phyloP scores from a whole-genome alignment of 2,113 vertebrate species.

The Atrichornis clamosus region DNA sequence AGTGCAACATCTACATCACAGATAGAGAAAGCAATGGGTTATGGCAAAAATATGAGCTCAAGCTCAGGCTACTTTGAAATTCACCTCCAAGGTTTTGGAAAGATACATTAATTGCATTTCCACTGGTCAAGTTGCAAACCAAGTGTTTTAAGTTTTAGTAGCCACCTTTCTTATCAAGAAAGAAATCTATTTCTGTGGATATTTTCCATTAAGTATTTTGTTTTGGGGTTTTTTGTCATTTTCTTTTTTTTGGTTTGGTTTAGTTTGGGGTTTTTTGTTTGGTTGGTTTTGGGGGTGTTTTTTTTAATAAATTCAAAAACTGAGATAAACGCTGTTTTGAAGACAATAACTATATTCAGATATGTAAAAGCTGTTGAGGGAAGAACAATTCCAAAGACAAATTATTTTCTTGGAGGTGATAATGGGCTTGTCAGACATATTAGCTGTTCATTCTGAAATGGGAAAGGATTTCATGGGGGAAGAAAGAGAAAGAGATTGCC shows the following conservation, averaged over 20 bases:
- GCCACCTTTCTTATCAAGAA: not conserved
- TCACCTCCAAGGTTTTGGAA: not conserved
- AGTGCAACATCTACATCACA: not conserved
- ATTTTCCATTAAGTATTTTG: not conserved
- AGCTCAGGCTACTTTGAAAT: not conserved
- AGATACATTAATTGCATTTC: not conserved
- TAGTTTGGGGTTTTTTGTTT: not conserved
- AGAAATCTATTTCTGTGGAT: not conserved
- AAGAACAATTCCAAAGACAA: not conserved
- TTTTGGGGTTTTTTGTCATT: not conserved
- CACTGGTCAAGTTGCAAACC: not conserved
- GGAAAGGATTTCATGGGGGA: not conserved
- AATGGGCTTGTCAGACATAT: not conserved
- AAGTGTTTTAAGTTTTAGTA: not conserved
- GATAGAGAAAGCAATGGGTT: not conserved
- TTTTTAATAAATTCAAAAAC: not conserved
- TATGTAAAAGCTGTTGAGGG: not conserved
- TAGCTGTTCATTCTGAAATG: not conserved
- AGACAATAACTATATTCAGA: not conserved
- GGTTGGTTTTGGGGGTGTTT: not conserved
- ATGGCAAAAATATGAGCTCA: not conserved
- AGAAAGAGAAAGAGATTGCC: not conserved
- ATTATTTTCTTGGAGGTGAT: not conserved
- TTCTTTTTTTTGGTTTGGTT: no score
- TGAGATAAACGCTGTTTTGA: not conserved